Base-by-base conservation (phyloP, 2,888 invertebrate species). In the Bombylius major region DNA sequence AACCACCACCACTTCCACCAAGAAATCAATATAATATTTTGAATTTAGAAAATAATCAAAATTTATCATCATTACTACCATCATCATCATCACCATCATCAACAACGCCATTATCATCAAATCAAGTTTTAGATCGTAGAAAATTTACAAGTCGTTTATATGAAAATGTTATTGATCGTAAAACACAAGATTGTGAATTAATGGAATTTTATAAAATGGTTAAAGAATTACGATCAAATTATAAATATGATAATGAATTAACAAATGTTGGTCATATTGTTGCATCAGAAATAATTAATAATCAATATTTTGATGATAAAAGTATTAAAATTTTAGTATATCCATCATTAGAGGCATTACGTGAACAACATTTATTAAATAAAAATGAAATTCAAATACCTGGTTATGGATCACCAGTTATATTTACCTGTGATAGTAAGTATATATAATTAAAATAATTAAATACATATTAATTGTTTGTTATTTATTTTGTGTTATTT, bases 371-470 rank as follows among this genome's bases (percentile, higher is more conserved):
- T 23, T 11, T 11, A 11, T 11, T 4, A 11, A 78, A 80, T 66
- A 78, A 80, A 11, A 78, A 80, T 58, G 69, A 75, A 23, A 74
- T 78, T 13, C 67, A 69, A 51, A 65, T 73, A 44, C 70, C 72
- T 13, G 72, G 73, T 4, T 75, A 74, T 60, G 73, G 73, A 7
- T 78, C 80, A 70, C 89, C 94, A 8, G 83, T 93, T 64, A 82
- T 82, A 12, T 96, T 97, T 72, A 95, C 94, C 45, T 94, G 94
- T 68, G 93, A 95, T 75, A 89, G 94, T 93, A 76, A 78, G 78
- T 65, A 44, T n/a, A 46, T 23, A 23, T 45, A n/a, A 53, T 53
- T 42, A 13, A 54, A 47, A 32, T 8, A 23, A 12, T 64, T 48
- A 4, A n/a, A 60, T 57, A n/a, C n/a, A n/a, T n/a, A 54, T 57